Evolutionary conservation across 2,888 invertebrate genomes (phyloP).

Genomic region (Timema cristinae): DNA sequence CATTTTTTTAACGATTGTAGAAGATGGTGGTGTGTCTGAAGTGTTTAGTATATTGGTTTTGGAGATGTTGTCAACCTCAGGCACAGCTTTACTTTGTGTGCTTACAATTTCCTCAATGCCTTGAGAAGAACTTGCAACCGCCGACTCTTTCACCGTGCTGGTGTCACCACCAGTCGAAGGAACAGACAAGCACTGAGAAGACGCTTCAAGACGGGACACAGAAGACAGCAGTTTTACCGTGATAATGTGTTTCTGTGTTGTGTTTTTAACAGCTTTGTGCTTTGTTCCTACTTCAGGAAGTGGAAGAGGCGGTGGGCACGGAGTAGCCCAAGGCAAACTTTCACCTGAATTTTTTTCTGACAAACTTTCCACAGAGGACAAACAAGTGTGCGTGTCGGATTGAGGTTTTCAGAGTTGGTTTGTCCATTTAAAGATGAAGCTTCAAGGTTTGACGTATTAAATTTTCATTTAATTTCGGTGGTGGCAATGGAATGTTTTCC

Average conservation of each 20-base stretch:
- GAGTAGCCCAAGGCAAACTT: background rate
- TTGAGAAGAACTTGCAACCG: conserved; percentile 10
- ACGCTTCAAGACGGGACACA: conserved; percentile 14
- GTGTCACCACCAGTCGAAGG: background rate
- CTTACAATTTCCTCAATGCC: background rate
- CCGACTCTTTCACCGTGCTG: background rate
- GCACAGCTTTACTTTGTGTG: background rate
- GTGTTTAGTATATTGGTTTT: too few relatives aligned
- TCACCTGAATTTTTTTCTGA: background rate
- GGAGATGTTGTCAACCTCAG: too few relatives aligned
- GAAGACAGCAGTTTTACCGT: conserved; percentile 27
- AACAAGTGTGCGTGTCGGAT: too few relatives aligned
- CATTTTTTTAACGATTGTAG: background rate
- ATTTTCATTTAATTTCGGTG: conserved; percentile 11
- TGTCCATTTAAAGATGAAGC: too few relatives aligned
- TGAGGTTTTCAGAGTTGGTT: too few relatives aligned
- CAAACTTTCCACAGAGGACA: background rate
- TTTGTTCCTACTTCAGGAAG: background rate
- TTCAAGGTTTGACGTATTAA: too few relatives aligned
- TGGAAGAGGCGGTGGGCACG: background rate
- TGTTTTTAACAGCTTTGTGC: conserved; percentile 11
- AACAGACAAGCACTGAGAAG: background rate
- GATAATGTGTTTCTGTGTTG: conserved; percentile 20
- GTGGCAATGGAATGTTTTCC: conserved; percentile 27
- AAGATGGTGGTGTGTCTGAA: background rate